phyloP scores from a whole-genome alignment of 2,888 invertebrate species.

The Allacma fusca region DNA sequence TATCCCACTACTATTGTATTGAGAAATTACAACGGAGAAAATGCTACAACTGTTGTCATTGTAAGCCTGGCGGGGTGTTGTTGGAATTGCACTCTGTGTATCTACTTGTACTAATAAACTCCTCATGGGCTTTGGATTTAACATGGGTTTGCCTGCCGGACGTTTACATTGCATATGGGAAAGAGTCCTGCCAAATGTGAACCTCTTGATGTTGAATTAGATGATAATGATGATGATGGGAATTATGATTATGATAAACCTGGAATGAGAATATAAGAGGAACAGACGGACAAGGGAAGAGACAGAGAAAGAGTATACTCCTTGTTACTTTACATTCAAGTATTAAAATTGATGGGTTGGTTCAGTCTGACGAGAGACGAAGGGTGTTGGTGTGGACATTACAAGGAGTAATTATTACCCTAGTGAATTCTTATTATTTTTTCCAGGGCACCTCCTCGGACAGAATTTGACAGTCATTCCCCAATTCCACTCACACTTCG shows the following conservation, averaged over 20 bases:
- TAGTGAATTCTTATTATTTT: slow-evolving; percentile 41
- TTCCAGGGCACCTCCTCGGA: slow-evolving; percentile 59
- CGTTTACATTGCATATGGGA: not conserved
- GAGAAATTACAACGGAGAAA: not conserved
- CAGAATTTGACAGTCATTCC: slow-evolving; percentile 61
- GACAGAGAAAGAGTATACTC: not conserved
- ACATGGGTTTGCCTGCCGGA: not conserved
- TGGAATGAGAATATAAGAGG: not conserved
- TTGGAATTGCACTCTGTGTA: not conserved
- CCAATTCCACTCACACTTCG: slow-evolving; percentile 61
- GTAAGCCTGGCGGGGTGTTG: slow-evolving; percentile 10
- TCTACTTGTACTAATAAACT: not conserved
- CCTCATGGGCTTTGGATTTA: not conserved
- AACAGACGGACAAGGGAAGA: slow-evolving; percentile 19
- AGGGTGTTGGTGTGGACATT: slow-evolving; percentile 30
- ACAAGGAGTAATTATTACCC: slow-evolving; percentile 44
- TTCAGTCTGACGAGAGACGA: not conserved
- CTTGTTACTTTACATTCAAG: slow-evolving; percentile 13
- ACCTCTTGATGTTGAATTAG: slow-evolving; percentile 4
- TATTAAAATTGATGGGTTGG: slow-evolving; percentile 37
- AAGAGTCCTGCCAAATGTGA: not conserved
- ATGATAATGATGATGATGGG: slow-evolving; percentile 27
- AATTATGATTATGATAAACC: slow-evolving; percentile 24
- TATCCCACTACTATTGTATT: not conserved
- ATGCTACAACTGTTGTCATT: slow-evolving; percentile 8